Percentiles rank a stretch among this genome's conserved stretches.
Evolutionary conservation across 1,140 invertebrate genomes (phyloP).

Genomic region (Drosophila quadrilineata): DNA sequence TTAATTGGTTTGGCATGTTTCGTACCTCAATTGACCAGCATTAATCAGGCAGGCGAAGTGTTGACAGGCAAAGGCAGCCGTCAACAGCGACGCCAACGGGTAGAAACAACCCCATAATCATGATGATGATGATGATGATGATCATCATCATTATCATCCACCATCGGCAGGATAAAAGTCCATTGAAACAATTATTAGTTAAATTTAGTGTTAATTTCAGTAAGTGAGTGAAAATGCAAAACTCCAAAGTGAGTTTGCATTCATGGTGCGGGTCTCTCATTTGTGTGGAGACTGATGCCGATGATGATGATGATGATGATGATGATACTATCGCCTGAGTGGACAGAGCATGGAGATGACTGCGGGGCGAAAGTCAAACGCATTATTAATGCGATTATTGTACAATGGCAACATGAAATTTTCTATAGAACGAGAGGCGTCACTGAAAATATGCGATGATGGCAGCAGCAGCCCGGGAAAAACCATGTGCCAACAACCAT

Average conservation of each 20-base stretch:
- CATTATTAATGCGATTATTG: conserved; percentile 72
- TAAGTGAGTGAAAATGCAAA: conserved; percentile 21
- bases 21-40: conserved; percentile 44
- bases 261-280: conserved; percentile 28
- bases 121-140: neutral
- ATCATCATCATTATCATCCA: conserved; percentile 9
- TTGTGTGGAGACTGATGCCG: neutral
- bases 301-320: no score
- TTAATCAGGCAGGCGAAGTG: conserved; percentile 40
- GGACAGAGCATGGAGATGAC: neutral
- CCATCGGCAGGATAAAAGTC: conserved; percentile 44
- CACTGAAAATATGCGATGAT: conserved; percentile 39
- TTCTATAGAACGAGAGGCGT: conserved; percentile 49
- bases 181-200: conserved; percentile 71
- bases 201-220: conserved; percentile 75
- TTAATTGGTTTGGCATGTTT: conserved; percentile 2
- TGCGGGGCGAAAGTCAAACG: conserved; percentile 34
- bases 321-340: neutral
- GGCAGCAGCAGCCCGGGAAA: conserved; percentile 7
- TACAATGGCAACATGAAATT: conserved; percentile 53
- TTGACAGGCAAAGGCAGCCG: conserved; percentile 55
- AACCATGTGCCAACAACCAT: neutral
- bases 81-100: neutral
- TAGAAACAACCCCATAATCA: no score
- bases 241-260: neutral